A percentile compares a stretch with the other conserved stretches of the same genome.
Evolutionary conservation across 2,888 invertebrate genomes (phyloP).

Genomic region (Parnassius mnemosyne): DNA sequence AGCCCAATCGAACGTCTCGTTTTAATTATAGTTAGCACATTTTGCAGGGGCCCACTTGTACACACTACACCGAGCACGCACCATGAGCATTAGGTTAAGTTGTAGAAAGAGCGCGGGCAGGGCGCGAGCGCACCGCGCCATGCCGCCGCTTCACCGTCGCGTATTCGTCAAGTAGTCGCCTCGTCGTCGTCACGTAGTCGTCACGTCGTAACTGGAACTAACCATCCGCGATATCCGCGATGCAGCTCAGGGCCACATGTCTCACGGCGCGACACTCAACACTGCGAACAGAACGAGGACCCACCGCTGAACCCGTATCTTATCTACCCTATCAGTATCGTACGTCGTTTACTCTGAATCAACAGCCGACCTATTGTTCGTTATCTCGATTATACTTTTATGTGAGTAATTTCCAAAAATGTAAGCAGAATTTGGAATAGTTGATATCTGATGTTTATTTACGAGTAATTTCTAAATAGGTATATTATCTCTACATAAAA

Average conservation of each 20-base stretch:
- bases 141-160: constrained; percentile 14
- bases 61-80: constrained; percentile 34
- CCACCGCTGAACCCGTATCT: constrained; percentile 7
- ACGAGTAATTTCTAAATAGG: too few species aligned
- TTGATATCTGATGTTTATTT: too few species aligned
- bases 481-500: too few species aligned
- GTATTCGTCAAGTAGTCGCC: background rate
- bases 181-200: background rate
- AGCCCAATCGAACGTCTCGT: background rate
- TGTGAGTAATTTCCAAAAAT: constrained; percentile 16
- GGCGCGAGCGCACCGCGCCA: constrained; percentile 41
- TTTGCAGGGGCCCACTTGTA: background rate
- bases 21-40: background rate
- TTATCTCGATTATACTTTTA: constrained; percentile 43
- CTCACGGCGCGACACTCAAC: background rate
- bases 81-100: constrained; percentile 57
- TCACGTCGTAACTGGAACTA: background rate
- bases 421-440: background rate
- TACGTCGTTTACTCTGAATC: constrained; percentile 13
- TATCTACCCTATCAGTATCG: constrained; percentile 19
- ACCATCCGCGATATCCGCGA: too few species aligned
- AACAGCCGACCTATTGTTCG: constrained; percentile 25
- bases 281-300: constrained; percentile 4
- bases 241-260: background rate
- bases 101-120: constrained; percentile 50